Base-by-base conservation (phyloP, 2,888 invertebrate species). In the Drosophila dives region DNA sequence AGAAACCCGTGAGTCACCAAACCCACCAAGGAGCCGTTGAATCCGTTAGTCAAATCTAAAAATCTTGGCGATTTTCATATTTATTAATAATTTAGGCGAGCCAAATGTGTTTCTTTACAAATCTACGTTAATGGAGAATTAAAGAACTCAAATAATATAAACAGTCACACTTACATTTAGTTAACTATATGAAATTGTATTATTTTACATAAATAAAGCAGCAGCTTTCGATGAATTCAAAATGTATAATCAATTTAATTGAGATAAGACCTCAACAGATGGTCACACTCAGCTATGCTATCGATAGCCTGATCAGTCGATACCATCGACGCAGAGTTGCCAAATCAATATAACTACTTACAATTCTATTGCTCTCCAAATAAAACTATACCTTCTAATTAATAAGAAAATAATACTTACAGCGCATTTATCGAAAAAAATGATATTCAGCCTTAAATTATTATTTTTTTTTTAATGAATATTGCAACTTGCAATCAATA, bases 21-120 rank as follows among this genome's bases (percentile, higher is more conserved):
- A 23, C 32, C 0, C 80, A 75, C n/a, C 33, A 48, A 12, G 79
- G 75, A 6, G 80, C 75, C 2, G 77, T 80, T 4, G 80, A 77
- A 56, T 64, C 75, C 50, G 66, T 80, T 62, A 77, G 77, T 38
- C 77, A 75, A 59, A 62, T 67, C 10, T 80, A 79, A 45, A 45
- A 0, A 17, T 12, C 42, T 17, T 15, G 17, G 8, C 26, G 6
- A 58, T 42, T 72, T 59, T 15, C 29, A 20, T 55, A 26, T 38
- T 38, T 33, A 34, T 38, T 53, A 53, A 33, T 60, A 63, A 23
- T 55, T 51, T 32, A 34, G 49, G 23, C 17, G 1, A 61, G 2
- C 6, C 26, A 17, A 29, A 12, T 38, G 8, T 34, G 4, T 12
- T n/a, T 1, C 0, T 23, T 34, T 40, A 23, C 2, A n/a, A 38